Percentiles rank a stretch among this genome's conserved stretches.
These are phyloP conservation scores for Amphipyra berbera DNA, from an alignment of 2,888 invertebrate genomes.

Conservation along the genomic window DNA sequence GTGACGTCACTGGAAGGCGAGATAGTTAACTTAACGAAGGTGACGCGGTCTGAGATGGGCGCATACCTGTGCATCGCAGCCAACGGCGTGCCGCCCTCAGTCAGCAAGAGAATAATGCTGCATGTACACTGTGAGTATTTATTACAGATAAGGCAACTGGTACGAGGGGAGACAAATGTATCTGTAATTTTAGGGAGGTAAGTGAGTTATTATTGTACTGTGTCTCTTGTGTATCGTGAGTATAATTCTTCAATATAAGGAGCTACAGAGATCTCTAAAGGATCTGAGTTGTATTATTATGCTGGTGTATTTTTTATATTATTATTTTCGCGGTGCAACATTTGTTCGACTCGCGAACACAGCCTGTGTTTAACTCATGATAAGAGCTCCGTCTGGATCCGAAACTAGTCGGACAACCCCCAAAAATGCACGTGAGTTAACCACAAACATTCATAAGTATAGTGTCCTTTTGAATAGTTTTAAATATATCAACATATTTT, in stretches of 20 bases:
- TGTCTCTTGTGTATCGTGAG: conserved; percentile 22
- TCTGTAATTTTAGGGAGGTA: conserved; percentile 19
- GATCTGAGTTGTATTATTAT: no score
- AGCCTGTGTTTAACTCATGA: no score
- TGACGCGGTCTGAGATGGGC: conserved; percentile 97
- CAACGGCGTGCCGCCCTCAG: conserved; percentile 96
- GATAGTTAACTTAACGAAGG: conserved; percentile 94
- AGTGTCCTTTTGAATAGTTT: no score
- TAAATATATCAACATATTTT: no score
- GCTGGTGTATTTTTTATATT: neutral
- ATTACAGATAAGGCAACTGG: conserved; percentile 39
- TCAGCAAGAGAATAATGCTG: conserved; percentile 97
- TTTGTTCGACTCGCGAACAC: no score
- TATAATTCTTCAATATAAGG: neutral
- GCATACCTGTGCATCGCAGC: conserved; percentile 96
- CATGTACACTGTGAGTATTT: conserved; percentile 96
- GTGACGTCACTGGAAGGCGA: conserved; percentile 94
- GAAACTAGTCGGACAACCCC: no score
- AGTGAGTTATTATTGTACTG: conserved; percentile 36
- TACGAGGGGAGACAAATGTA: conserved; percentile 31
- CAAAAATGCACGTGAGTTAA: no score
- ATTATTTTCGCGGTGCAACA: no score
- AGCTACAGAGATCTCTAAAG: neutral
- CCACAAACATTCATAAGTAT: no score
- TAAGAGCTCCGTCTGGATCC: no score